These are phyloP conservation scores for Nymphalis polychloros DNA, from an alignment of 2,888 invertebrate genomes.

Conservation along the genomic window DNA sequence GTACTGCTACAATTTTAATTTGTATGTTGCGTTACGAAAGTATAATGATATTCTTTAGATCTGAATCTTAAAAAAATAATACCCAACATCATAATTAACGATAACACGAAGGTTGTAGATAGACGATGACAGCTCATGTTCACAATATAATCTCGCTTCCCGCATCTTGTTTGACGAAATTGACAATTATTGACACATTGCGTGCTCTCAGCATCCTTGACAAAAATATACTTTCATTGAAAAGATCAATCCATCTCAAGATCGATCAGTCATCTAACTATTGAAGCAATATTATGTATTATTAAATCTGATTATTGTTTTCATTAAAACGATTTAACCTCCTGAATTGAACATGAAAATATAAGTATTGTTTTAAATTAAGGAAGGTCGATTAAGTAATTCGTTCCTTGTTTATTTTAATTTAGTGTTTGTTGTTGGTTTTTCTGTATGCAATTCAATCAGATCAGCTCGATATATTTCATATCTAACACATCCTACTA, in stretches of 20 bases:
- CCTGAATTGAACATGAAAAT: neutral
- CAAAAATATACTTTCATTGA: conserved; percentile 21
- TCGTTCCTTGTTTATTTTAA: neutral
- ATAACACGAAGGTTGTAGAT: neutral
- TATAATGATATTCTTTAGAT: too few relatives aligned
- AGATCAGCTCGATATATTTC: too few relatives aligned
- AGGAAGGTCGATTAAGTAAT: neutral
- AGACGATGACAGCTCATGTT: neutral
- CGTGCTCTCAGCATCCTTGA: conserved; percentile 18
- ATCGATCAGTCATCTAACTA: neutral
- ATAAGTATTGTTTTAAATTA: neutral
- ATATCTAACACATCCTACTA: too few relatives aligned
- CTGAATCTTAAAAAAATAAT: neutral
- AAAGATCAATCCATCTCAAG: conserved; percentile 13
- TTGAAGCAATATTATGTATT: neutral
- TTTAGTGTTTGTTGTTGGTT: neutral
- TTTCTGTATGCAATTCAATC: too few relatives aligned
- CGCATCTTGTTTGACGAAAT: conserved; percentile 19
- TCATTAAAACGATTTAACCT: neutral
- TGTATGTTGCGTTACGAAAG: too few relatives aligned
- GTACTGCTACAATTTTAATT: too few relatives aligned
- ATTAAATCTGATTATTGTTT: neutral
- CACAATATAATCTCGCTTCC: conserved; percentile 17
- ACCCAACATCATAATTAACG: conserved; percentile 8
- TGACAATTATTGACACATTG: conserved; percentile 18